These are phyloP conservation scores for Mythimna pallens DNA, from an alignment of 2,888 invertebrate species.

Conservation along the genomic window DNA sequence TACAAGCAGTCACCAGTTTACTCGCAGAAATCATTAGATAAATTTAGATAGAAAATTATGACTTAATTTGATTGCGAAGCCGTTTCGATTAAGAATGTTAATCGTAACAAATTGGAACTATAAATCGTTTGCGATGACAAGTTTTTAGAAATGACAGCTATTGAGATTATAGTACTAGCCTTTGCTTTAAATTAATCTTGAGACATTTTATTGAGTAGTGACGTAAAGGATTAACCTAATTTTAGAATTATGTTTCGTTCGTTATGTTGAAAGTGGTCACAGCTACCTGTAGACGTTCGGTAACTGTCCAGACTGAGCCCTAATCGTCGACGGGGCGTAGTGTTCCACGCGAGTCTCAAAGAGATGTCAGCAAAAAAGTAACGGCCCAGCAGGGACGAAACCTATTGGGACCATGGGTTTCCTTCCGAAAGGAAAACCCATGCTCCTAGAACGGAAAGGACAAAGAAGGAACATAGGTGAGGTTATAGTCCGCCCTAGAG, in stretches of 20 bases:
- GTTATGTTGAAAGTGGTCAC: constrained; percentile 6
- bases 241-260: constrained; percentile 18
- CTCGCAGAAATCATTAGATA: constrained; percentile 19
- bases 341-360: no score
- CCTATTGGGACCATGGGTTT: no score
- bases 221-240: constrained; percentile 42
- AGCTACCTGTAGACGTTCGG: background rate
- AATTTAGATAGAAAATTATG: constrained; percentile 23
- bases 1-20: background rate
- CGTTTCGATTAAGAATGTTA: constrained; percentile 26
- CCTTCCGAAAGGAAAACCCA: no score
- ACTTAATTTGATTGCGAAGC: constrained; percentile 33
- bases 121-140: constrained; percentile 51
- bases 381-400: no score
- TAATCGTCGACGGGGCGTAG: no score
- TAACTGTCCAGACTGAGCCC: no score
- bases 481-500: no score
- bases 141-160: constrained; percentile 34
- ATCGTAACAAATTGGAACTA: constrained; percentile 36
- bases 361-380: no score
- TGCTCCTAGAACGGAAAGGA: no score
- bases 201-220: constrained; percentile 18
- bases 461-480: no score
- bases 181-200: constrained; percentile 30
- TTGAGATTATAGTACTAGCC: constrained; percentile 10